These are phyloP conservation scores for Idaea aversata DNA, from an alignment of 2,888 invertebrate species.

Conservation along the genomic window DNA sequence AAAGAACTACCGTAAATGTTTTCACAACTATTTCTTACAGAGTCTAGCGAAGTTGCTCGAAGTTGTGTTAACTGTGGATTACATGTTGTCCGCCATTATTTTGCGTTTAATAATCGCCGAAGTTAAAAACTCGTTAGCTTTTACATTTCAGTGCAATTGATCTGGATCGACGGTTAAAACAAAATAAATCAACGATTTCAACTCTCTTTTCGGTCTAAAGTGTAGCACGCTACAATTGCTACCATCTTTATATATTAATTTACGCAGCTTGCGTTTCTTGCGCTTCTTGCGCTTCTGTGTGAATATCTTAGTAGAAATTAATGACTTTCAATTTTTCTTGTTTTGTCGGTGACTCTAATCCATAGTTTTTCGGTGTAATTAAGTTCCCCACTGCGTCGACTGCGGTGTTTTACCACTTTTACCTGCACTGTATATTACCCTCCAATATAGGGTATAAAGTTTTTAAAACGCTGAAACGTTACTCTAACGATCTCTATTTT, in stretches of 20 bases:
- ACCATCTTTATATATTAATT: no score
- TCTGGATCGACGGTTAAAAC: background rate
- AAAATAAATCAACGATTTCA: background rate
- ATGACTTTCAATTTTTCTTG: no score
- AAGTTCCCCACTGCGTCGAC: constrained; percentile 8
- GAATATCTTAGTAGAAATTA: no score
- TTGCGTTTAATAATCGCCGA: constrained; percentile 50
- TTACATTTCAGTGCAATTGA: constrained; percentile 1
- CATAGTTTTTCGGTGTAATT: background rate
- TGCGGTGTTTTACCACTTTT: constrained; percentile 2
- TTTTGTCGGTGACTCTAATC: background rate
- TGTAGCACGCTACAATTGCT: no score
- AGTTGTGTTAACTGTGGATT: constrained; percentile 29
- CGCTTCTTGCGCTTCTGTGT: no score
- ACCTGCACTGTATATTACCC: constrained; percentile 4
- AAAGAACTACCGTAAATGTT: constrained; percentile 14
- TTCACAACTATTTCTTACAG: constrained; percentile 28
- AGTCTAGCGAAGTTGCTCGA: constrained; percentile 20
- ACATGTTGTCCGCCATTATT: constrained; percentile 32
- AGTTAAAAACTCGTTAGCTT: constrained; percentile 59
- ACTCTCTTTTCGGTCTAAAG: no score
- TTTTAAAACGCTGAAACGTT: background rate
- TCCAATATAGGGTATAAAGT: background rate
- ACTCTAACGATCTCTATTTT: background rate
- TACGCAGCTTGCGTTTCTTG: no score